Evolutionary conservation across 2,113 vertebrate species (phyloP).

Genomic region (Melanocharis versteri): DNA sequence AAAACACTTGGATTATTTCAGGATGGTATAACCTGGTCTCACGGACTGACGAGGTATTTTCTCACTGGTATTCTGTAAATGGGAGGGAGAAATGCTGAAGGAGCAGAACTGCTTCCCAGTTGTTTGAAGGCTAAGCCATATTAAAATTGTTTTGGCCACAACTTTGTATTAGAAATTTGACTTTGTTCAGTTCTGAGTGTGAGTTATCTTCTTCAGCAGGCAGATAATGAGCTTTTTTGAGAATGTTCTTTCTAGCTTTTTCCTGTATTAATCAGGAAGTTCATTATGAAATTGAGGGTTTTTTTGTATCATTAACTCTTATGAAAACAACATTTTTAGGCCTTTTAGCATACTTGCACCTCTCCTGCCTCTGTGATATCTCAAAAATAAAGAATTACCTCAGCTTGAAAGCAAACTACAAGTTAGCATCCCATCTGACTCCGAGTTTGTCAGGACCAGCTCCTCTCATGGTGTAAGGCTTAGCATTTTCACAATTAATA

Average conservation of each 20-base stretch:
- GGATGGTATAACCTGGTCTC: not conserved
- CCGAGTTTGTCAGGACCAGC: not conserved
- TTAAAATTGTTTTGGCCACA: not conserved
- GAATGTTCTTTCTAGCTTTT: conserved; percentile 24
- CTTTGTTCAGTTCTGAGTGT: not conserved
- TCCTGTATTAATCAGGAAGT: conserved; percentile 20
- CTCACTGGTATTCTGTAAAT: not conserved
- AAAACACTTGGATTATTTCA: not conserved
- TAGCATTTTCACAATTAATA: not conserved
- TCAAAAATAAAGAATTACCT: not conserved
- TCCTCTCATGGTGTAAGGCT: not conserved
- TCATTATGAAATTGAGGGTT: not conserved
- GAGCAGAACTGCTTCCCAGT: not conserved
- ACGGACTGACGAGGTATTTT: not conserved
- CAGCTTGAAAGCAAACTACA: not conserved
- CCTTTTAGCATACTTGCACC: not conserved
- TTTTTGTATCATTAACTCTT: not conserved
- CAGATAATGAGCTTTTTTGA: not conserved
- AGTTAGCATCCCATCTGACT: not conserved
- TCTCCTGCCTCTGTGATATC: not conserved
- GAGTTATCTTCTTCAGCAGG: not conserved
- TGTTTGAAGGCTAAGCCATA: not conserved
- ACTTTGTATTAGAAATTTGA: not conserved
- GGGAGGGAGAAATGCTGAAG: not conserved
- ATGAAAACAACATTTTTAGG: not conserved